These are phyloP conservation scores for Eremobia ochroleuca DNA, from an alignment of 2,888 invertebrate species.

Conservation along the genomic window DNA sequence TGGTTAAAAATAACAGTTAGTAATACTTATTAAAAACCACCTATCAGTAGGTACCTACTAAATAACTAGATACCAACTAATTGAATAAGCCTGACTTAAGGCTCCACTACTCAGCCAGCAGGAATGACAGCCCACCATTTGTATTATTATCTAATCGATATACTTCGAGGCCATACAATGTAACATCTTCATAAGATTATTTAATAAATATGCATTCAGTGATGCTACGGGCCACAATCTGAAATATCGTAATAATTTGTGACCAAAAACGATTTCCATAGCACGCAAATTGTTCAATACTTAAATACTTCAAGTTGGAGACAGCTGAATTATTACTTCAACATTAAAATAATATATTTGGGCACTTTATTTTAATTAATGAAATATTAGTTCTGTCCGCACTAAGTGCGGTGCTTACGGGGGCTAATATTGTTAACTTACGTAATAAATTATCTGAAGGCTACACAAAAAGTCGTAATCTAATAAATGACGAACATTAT, in stretches of 20 bases:
- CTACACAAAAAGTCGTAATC: constrained; percentile 23
- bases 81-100: neutral
- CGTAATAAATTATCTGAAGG: constrained; percentile 26
- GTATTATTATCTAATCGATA: neutral
- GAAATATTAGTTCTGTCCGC: constrained; percentile 17
- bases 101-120: neutral
- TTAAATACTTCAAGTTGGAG: constrained; percentile 8
- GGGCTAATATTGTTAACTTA: constrained; percentile 30
- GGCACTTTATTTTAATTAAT: constrained; percentile 34
- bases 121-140: neutral
- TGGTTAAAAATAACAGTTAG: neutral
- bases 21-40: neutral
- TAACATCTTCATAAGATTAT: neutral
- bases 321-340: constrained; percentile 8
- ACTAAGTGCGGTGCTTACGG: constrained; percentile 29
- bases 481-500: constrained; percentile 21
- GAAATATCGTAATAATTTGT: neutral
- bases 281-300: neutral
- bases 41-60: neutral
- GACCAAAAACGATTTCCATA: neutral
- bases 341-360: constrained; percentile 23
- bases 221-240: too few species aligned
- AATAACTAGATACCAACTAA: neutral
- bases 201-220: neutral
- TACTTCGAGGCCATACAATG: neutral